phyloP scores from a whole-genome alignment of 2,113 vertebrate genomes.

The Dryoscopus gambensis region DNA sequence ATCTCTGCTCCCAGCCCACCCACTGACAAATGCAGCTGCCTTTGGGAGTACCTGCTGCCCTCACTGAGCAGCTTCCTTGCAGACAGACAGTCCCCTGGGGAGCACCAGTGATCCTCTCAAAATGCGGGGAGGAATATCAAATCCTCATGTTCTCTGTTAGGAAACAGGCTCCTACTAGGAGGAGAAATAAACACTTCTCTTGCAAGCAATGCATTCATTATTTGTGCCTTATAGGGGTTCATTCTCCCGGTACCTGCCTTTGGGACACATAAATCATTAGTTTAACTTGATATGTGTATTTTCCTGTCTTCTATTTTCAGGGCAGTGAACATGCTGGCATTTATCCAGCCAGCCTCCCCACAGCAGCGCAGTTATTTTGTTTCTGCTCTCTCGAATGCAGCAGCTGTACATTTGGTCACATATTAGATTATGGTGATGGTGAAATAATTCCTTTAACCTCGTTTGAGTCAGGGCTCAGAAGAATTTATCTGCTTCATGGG shows the following conservation, averaged over 20 bases:
- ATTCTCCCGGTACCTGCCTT: background rate
- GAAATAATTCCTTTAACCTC: slow-evolving; percentile 43
- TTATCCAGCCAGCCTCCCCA: background rate
- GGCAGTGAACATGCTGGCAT: background rate
- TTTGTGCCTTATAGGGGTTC: background rate
- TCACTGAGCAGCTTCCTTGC: background rate
- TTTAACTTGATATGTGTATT: background rate
- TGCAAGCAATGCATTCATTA: background rate
- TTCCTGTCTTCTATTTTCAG: background rate
- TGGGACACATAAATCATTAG: background rate
- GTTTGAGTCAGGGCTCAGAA: slow-evolving; percentile 1
- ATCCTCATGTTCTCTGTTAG: background rate
- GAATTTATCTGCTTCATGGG: slow-evolving; percentile 43
- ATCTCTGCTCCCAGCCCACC: background rate
- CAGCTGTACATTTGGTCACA: slow-evolving; percentile 2
- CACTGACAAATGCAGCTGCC: background rate
- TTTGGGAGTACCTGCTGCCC: background rate
- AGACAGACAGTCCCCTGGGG: background rate
- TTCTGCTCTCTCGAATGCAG: background rate
- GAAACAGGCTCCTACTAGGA: background rate
- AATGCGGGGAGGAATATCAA: background rate
- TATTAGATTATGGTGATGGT: slow-evolving; percentile 22
- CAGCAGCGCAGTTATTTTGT: background rate
- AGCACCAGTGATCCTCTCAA: background rate
- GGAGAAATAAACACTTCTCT: slow-evolving; percentile 21